Percentiles rank a stretch among this genome's conserved stretches.
phyloP scores from a whole-genome alignment of 2,797 vertebrate genomes.

The Oryzias dopingdopingensis region DNA sequence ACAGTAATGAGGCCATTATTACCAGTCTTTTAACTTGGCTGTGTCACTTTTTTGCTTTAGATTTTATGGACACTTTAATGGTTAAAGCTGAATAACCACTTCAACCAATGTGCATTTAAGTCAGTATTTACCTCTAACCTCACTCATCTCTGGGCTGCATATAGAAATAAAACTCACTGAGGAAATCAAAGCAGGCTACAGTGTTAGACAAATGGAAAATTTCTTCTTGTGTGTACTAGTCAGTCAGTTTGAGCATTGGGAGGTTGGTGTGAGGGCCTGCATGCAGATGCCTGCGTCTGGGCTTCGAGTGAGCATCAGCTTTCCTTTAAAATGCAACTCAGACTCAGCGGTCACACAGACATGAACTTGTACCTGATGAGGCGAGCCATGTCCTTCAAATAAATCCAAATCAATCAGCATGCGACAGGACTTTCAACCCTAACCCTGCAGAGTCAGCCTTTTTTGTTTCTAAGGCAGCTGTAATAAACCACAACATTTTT shows the following conservation, averaged over 20 bases:
- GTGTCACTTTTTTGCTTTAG: not conserved
- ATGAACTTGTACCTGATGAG: slow-evolving; percentile 59
- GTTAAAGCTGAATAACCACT: not conserved
- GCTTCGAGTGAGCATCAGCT: slow-evolving; percentile 26
- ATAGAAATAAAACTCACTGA: slow-evolving; percentile 29
- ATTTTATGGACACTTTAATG: not conserved
- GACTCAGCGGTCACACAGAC: slow-evolving; percentile 44
- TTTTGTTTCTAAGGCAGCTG: slow-evolving; percentile 21
- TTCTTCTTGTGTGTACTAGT: slow-evolving; percentile 58
- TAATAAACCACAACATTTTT: slow-evolving; percentile 19
- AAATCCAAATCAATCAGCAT: slow-evolving; percentile 52
- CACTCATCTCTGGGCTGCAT: slow-evolving; percentile 7
- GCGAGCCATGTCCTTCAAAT: slow-evolving; percentile 67
- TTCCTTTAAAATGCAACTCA: slow-evolving; percentile 58
- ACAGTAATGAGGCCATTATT: no score
- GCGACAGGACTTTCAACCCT: slow-evolving; percentile 48
- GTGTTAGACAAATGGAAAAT: slow-evolving; percentile 44
- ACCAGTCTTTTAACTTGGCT: not conserved
- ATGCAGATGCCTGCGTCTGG: slow-evolving; percentile 47
- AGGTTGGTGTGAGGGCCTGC: slow-evolving; percentile 38
- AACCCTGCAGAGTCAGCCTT: slow-evolving; percentile 39
- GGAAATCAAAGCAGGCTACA: slow-evolving; percentile 33
- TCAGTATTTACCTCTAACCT: not conserved
- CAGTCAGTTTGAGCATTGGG: slow-evolving; percentile 44
- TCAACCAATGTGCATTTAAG: not conserved